Base-by-base conservation (phyloP, 1,140 invertebrate genomes). In the Phymastichus coffea region DNA sequence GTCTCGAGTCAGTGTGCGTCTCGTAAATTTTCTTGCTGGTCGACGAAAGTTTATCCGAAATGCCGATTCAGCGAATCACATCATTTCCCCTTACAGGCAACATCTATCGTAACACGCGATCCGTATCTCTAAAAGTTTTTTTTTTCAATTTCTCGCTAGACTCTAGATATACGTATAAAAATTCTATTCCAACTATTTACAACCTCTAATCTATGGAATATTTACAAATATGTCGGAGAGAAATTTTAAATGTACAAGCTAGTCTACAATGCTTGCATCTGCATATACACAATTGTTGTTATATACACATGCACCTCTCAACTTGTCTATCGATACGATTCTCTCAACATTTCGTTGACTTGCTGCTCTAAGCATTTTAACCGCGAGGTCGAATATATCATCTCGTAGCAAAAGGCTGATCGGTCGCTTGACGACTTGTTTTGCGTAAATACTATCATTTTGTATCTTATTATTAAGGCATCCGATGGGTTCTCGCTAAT, bases 181-280 rank as follows among this genome's bases (percentile, higher is more conserved):
- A 54, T 60, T 60, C 43, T 53, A 47, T 60, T 52, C n/a, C 33
- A 63, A 62, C 53, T 71, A 70, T 73, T 70, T 73, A 71, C 71
- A 71, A 52, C 64, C 12, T 61, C 65, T 66, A 60, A 64, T 30
- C 61, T 65, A 64, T 65, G 43, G 61, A 60, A 65, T 65, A 65
- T 63, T 57, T 65, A 65, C 61, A 65, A 40, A 57, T 63, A 60
- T n/a, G n/a, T 53, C 57, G 61, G 25, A 57, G 61, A 60, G 33
- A 59, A 59, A 61, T 52, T 53, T 44, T 22, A 63, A 35, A 26
- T 55, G 57, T 55, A 52, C 60, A 40, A 57, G 41, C 28, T 62
- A 64, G 23, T 70, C 63, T 52, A 47, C 65, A 54, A 46, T 53
- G 38, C n/a, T 46, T 60, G 56, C 23, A 53, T 69, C 66, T 62